A percentile compares a stretch with the other conserved stretches of the same genome.
These are phyloP conservation scores for Rissa tridactyla DNA, from an alignment of 2,113 vertebrate species.

Conservation along the genomic window DNA sequence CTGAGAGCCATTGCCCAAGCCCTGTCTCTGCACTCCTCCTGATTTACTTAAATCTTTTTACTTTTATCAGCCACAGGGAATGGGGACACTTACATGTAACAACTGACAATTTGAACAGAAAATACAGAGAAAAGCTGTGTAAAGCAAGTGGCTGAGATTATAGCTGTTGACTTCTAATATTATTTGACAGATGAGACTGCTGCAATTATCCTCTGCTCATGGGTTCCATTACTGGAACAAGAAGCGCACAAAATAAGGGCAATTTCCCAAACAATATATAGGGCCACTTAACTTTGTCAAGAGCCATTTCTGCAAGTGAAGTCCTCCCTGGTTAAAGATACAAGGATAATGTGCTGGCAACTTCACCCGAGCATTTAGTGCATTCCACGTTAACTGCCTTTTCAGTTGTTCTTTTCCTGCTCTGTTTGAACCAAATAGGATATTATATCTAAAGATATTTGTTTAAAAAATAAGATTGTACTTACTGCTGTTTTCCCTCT, in stretches of 20 bases:
- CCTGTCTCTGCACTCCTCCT: conserved; percentile 62
- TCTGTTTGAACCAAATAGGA: conserved; percentile 68
- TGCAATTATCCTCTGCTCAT: conserved; percentile 91
- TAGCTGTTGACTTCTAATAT: conserved; percentile 92
- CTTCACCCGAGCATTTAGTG: conserved; percentile 64
- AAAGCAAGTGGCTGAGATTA: conserved; percentile 83
- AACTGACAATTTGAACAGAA: conserved; percentile 82
- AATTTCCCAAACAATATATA: conserved; percentile 93
- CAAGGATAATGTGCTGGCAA: conserved; percentile 67
- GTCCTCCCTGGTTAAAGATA: conserved; percentile 76
- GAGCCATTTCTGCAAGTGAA: conserved; percentile 84
- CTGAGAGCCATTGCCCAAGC: conserved; percentile 40
- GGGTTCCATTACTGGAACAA: conserved; percentile 91
- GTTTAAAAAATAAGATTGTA: conserved; percentile 46
- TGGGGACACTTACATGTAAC: conserved; percentile 81
- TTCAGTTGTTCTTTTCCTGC: conserved; percentile 63
- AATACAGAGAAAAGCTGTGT: conserved; percentile 78
- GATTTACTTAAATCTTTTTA: conserved; percentile 80
- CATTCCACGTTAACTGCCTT: conserved; percentile 62
- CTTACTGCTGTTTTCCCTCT: conserved; percentile 9
- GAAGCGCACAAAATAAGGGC: conserved; percentile 87
- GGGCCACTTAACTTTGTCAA: conserved; percentile 94
- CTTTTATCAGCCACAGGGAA: conserved; percentile 77
- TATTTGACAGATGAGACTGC: conserved; percentile 89
- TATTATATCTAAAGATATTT: conserved; percentile 72